Base-by-base conservation (phyloP, 2,113 vertebrate genomes). In the Alligator sinensis region DNA sequence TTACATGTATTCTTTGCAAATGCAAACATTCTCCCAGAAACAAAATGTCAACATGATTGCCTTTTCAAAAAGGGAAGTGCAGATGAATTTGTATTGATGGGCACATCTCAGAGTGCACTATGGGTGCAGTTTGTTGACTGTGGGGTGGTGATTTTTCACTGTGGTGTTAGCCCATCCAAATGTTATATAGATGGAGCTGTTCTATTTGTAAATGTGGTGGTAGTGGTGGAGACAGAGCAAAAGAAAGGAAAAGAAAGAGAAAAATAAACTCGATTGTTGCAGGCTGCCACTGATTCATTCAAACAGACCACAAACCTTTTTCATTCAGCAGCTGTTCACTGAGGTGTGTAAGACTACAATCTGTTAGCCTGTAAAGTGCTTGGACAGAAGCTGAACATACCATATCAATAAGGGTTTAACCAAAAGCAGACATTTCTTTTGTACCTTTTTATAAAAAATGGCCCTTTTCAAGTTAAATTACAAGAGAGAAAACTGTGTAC, bases 301-400 rank as follows among this genome's bases (percentile, higher is more conserved):
- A 78, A 91, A 94, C 5, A 16, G 63, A 92, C 88, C 78, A 25
- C 58, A 87, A 94, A 85, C 77, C 9, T 57, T 84, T 96, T 96
- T 91, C 88, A 94, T 96, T 96, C 94, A 94, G 89, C 82, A 97
- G 93, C 96, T 91, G 92, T 96, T 98, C 94, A 97, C 91, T 95
- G 96, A 96, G 80, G 91, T 94, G 81, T 92, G 64, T 94, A 88
- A 83, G 16, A 60, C 66, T 96, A 61, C 96, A 93, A 77, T 84
- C 25, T 94, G 63, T 94, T 91, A 89, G 88, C 62, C 34, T 83
- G 77, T 16, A 82, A 87, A 89, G 75, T 84, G 66, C 91, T 54
- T 89, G 84, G 94, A 93, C 87, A 86, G 92, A 85, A 92, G 88
- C 77, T 80, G 76, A 86, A 70, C 38, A 82, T 80, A 90, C 62